phyloP scores from a whole-genome alignment of 2,113 vertebrate species.

The Numenius arquata region DNA sequence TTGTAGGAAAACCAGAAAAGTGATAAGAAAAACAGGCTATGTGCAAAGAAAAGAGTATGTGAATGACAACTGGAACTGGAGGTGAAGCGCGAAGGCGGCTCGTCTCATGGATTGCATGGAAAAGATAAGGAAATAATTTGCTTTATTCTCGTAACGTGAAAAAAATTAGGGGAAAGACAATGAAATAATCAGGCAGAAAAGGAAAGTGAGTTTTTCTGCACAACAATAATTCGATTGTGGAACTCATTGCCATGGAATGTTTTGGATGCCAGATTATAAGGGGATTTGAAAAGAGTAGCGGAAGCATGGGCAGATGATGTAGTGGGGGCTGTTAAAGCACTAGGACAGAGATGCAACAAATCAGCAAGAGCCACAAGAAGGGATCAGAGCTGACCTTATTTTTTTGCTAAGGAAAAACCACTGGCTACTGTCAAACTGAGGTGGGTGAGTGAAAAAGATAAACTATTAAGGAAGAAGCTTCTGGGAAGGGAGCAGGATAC shows the following conservation, averaged over 20 bases:
- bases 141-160: background rate
- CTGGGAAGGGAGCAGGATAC: background rate
- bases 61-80: background rate
- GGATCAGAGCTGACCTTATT: background rate
- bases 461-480: background rate
- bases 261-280: background rate
- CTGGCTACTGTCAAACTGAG: background rate
- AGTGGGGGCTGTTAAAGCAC: background rate
- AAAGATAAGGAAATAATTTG: background rate
- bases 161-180: background rate
- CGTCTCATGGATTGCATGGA: background rate
- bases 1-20: background rate
- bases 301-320: background rate
- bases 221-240: background rate
- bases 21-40: background rate
- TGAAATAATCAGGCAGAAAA: background rate
- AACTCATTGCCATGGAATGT: background rate
- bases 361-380: background rate
- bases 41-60: background rate
- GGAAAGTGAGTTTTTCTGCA: background rate
- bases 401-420: background rate
- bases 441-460: background rate
- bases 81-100: background rate
- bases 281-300: background rate
- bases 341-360: background rate